Evolutionary conservation across 2,797 vertebrate genomes (phyloP).

Genomic region (Fringilla coelebs): DNA sequence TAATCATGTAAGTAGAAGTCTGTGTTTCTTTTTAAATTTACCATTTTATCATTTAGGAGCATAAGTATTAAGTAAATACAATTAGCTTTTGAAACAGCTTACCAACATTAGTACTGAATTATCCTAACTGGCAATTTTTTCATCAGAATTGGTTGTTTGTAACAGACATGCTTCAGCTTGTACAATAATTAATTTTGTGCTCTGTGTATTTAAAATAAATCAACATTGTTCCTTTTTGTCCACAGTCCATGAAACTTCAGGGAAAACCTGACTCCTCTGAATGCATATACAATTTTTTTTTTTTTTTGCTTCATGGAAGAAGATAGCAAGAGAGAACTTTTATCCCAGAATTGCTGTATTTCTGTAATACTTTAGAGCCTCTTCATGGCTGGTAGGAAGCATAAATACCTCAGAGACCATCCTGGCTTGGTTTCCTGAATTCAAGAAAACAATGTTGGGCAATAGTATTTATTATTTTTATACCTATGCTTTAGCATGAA

Average conservation of each 20-base stretch:
- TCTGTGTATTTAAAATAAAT: not conserved
- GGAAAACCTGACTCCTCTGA: not conserved
- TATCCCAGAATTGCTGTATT: not conserved
- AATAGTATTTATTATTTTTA: not conserved
- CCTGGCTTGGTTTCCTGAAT: not conserved
- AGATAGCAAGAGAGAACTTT: not conserved
- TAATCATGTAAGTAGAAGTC: not conserved
- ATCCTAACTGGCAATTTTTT: not conserved
- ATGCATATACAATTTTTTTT: not conserved
- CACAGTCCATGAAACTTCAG: not conserved
- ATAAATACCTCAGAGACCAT: not conserved
- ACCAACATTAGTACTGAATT: not conserved
- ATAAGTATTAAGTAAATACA: not conserved
- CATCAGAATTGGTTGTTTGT: not conserved
- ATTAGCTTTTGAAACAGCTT: not conserved
- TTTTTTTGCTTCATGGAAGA: not conserved
- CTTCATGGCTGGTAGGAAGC: not conserved
- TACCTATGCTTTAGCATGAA: not conserved
- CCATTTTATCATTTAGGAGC: not conserved
- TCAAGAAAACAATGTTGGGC: not conserved
- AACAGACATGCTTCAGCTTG: not conserved
- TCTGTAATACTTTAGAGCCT: not conserved
- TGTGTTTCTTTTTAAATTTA: not conserved
- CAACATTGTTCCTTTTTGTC: not conserved
- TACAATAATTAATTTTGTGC: not conserved